Percentiles rank a stretch among this genome's conserved stretches.
Evolutionary conservation across 2,888 invertebrate species (phyloP).

Genomic region (Rugalucina vietnamica): DNA sequence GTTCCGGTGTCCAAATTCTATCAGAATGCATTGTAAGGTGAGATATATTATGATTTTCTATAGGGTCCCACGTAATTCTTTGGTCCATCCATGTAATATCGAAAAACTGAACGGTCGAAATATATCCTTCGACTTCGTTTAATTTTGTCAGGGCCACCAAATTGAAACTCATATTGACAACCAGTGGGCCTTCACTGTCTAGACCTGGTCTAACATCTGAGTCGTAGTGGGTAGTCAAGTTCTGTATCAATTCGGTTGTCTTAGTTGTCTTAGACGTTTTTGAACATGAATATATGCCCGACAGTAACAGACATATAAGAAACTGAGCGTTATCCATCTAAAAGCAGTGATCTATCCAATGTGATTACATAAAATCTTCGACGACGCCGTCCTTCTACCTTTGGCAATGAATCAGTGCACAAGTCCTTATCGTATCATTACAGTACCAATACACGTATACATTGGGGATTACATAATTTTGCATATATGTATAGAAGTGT

Average conservation of each 20-base stretch:
- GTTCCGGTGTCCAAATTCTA: background rate
- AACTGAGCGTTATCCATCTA: no score
- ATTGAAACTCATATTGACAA: background rate
- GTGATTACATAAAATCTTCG: no score
- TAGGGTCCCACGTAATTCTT: background rate
- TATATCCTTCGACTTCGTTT: slow-evolving; percentile 16
- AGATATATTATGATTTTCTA: background rate
- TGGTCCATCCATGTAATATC: background rate
- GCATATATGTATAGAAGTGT: no score
- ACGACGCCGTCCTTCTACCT: no score
- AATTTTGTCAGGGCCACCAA: background rate
- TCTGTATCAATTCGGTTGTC: background rate
- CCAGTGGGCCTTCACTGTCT: background rate
- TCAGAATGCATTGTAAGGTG: background rate
- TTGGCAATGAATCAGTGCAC: no score
- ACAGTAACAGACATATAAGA: no score
- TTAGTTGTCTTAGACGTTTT: background rate
- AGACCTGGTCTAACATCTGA: slow-evolving; percentile 8
- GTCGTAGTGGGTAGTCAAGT: background rate
- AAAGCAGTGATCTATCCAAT: no score
- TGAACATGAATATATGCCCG: no score
- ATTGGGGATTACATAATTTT: no score
- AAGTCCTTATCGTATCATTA: no score
- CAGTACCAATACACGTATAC: no score
- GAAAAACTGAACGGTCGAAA: background rate